Base-by-base conservation (phyloP, 2,113 vertebrate genomes). In the Nyctereutes procyonoides region DNA sequence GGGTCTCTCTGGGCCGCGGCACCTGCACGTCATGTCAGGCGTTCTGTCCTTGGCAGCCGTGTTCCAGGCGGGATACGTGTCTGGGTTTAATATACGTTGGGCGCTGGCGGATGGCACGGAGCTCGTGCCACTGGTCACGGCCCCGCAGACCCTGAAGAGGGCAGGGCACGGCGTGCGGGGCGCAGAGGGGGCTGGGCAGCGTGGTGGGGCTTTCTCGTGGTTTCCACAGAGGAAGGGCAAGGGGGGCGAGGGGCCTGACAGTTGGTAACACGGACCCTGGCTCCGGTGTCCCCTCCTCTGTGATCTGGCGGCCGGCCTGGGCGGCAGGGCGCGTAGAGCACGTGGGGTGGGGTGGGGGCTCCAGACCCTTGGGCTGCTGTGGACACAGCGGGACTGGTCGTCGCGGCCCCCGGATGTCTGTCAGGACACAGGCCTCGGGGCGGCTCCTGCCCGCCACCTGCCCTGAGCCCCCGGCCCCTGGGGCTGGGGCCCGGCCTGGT, bases 251-350 rank as follows among this genome's bases (percentile, higher is more conserved):
- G 55, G 13, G 38, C 9, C 15, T 9, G 65, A 69, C 8, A 5
- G 67, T 69, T 17, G 67, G 67, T 19, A 6, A 48, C 1, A 24
- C 0, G 13, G 38, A 76, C 24, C 38, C 73, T 48, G 38, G 38
- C 73, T 76, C 24, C 0, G 38, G 38, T 43, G 71, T 43, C 22
- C 38, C 71, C 22, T 43, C 43, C 43, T 43, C 43, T 43, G 43
- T 3, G 22, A 14, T 9, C 22, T 43, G 71, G 38, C 10, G 5
- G 1, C 38, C 1, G 38, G 38, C 38, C 38, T 74, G 38, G 38
- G 38, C 0, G 38, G 20, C 1, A 3, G 38, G 0, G 71, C 0
- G 2, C 5, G 71, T 38, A 43, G 22, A 14, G 38, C 22, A 43
- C 5, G 22, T 15, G 38, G 38, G 43, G 43, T 43, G 38, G 71